Evolutionary conservation across 2,797 vertebrate species (phyloP).

Genomic region (Brotula barbata): DNA sequence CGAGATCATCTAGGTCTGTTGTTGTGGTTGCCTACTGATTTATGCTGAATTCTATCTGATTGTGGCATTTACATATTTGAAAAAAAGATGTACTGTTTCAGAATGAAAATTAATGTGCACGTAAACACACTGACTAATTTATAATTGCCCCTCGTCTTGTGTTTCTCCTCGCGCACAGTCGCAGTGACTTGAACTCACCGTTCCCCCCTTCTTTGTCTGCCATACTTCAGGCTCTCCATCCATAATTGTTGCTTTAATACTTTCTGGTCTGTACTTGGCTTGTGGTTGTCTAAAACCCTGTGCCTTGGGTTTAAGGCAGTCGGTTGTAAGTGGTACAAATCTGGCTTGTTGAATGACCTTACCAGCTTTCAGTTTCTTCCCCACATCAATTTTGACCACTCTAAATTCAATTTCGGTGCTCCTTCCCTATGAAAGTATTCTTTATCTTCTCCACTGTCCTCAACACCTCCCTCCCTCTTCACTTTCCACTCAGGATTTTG

Average conservation of each 20-base stretch:
- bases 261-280: conserved; percentile 8
- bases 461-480: neutral
- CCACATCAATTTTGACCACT: conserved; percentile 55
- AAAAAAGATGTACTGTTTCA: too few relatives aligned
- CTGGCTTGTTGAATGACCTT: conserved; percentile 37
- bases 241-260: conserved; percentile 12
- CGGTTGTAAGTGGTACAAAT: conserved; percentile 34
- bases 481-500: conserved; percentile 37
- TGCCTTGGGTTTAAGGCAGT: conserved; percentile 13
- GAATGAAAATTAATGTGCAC: too few relatives aligned
- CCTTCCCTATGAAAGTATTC: conserved; percentile 41
- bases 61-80: too few relatives aligned
- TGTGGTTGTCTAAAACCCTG: neutral
- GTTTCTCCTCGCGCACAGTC: too few relatives aligned
- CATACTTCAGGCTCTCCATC: neutral
- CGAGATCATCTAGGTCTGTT: too few relatives aligned
- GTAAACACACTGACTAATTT: too few relatives aligned
- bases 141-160: too few relatives aligned
- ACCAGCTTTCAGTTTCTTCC: conserved; percentile 40
- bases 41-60: too few relatives aligned
- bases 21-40: too few relatives aligned
- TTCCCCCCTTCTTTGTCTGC: neutral
- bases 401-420: conserved; percentile 58
- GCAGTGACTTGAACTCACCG: conserved; percentile 4
- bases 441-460: conserved; percentile 31